Evolutionary conservation across 2,888 invertebrate genomes (phyloP).

Genomic region (Luperina nickerlii): DNA sequence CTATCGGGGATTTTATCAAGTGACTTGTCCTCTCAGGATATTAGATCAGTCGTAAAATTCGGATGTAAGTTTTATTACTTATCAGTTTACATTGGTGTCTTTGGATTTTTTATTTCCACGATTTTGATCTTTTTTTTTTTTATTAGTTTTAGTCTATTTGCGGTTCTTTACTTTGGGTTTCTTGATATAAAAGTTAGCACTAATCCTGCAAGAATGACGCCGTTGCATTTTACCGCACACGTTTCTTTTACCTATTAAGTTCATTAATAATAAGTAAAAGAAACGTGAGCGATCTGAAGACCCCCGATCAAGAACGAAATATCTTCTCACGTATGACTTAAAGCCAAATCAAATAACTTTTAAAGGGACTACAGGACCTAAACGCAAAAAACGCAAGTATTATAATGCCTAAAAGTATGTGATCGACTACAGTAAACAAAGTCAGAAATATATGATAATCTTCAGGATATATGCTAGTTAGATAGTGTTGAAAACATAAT

Average conservation of each 20-base stretch:
- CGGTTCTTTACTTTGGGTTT: neutral
- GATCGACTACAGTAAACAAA: no score
- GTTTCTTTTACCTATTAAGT: no score
- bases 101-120: conserved; percentile 32
- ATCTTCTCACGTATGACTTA: neutral
- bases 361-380: no score
- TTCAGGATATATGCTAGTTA: no score
- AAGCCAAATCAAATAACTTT: no score
- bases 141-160: neutral
- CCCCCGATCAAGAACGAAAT: neutral
- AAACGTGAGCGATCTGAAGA: neutral
- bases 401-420: no score
- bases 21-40: conserved; percentile 47
- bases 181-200: neutral
- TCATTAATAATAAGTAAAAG: neutral
- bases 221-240: neutral
- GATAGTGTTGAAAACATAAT: no score
- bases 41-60: conserved; percentile 63
- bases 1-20: conserved; percentile 64
- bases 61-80: conserved; percentile 62
- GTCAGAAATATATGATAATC: no score
- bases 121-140: conserved; percentile 36
- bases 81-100: conserved; percentile 53
- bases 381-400: no score
- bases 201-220: neutral